A percentile compares a stretch with the other conserved stretches of the same genome.
Evolutionary conservation across 2,888 invertebrate genomes (phyloP).

Genomic region (Clanis bilineata): DNA sequence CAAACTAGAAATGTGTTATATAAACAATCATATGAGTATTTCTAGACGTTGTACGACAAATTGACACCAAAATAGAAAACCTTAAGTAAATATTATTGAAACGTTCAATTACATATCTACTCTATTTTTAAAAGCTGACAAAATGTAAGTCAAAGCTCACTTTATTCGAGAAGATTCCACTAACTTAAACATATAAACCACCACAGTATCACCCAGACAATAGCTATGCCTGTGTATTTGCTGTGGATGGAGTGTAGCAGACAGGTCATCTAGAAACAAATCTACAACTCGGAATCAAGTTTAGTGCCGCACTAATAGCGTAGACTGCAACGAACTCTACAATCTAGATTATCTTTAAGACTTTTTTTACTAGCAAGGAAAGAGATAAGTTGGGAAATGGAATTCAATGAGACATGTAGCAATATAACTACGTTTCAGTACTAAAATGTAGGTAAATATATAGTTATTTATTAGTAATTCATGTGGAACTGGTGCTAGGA

Average conservation of each 20-base stretch:
- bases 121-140: too few species aligned
- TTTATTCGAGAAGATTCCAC: too few species aligned
- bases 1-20: too few species aligned
- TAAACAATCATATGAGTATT: too few species aligned
- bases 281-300: conserved; percentile 48
- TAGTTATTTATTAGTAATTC: too few species aligned
- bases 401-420: background rate
- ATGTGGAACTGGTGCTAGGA: too few species aligned
- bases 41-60: too few species aligned
- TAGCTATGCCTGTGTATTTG: conserved; percentile 32
- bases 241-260: conserved; percentile 34
- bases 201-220: background rate
- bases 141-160: too few species aligned
- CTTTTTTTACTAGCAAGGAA: background rate
- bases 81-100: too few species aligned
- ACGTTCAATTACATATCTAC: too few species aligned
- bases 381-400: background rate
- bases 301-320: conserved; percentile 35
- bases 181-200: too few species aligned
- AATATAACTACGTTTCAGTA: background rate
- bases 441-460: background rate
- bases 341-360: conserved; percentile 22
- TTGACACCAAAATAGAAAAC: too few species aligned
- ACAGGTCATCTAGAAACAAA: conserved; percentile 63
- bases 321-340: conserved; percentile 21